phyloP scores from a whole-genome alignment of 2,888 invertebrate genomes.

The Orthosia gothica region DNA sequence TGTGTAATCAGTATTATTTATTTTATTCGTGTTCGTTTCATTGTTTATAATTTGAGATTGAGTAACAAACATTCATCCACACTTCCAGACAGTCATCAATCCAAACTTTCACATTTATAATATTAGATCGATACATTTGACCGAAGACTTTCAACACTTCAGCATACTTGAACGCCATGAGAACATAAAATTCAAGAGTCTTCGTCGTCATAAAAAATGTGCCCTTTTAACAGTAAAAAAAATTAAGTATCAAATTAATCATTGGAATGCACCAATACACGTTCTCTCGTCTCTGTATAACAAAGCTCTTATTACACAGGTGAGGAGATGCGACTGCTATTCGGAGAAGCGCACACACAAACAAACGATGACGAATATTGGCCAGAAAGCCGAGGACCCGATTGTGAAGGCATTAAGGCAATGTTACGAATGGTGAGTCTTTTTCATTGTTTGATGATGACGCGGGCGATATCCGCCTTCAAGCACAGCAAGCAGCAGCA shows the following conservation, averaged over 20 bases:
- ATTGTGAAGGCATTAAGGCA: constrained; percentile 77
- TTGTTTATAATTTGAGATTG: too few species aligned
- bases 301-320: constrained; percentile 63
- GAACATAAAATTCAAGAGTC: neutral
- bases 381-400: constrained; percentile 65
- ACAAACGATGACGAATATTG: too few species aligned
- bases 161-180: neutral
- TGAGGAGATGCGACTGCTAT: constrained; percentile 64
- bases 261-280: neutral
- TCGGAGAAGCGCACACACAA: constrained; percentile 48
- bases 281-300: neutral
- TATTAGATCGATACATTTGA: too few species aligned
- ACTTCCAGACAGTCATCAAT: too few species aligned
- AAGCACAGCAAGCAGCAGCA: too few species aligned
- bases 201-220: neutral
- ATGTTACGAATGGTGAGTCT: constrained; percentile 80
- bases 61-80: too few species aligned
- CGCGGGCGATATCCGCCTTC: too few species aligned
- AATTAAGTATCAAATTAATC: neutral
- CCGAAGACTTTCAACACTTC: neutral
- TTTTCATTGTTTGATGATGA: neutral
- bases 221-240: too few species aligned
- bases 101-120: too few species aligned
- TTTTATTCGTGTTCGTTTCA: too few species aligned
- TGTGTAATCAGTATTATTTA: too few species aligned